Percentiles rank a stretch among this genome's conserved stretches.
Evolutionary conservation across 2,113 vertebrate species (phyloP).

Genomic region (Aix galericulata): DNA sequence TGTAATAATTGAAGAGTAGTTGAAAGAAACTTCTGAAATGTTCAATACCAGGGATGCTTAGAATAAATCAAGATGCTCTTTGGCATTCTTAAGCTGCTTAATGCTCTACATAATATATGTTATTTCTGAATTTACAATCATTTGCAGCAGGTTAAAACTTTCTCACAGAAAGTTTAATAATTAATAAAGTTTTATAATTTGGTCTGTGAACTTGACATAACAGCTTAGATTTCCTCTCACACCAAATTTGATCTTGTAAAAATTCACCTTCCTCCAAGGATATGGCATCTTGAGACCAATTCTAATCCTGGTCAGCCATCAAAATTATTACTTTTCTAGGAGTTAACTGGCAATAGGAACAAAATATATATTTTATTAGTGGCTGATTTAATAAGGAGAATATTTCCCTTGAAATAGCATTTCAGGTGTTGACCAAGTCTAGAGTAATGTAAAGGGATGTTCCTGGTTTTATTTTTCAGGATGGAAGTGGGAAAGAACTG

Average conservation of each 20-base stretch:
- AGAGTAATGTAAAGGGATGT: neutral
- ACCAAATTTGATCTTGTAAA: neutral
- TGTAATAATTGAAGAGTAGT: neutral
- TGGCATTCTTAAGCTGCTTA: neutral
- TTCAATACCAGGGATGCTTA: neutral
- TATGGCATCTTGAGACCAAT: neutral
- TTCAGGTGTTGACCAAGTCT: neutral
- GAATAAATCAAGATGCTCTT: neutral
- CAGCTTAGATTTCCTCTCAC: neutral
- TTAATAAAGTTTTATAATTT: neutral
- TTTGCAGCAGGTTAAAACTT: neutral
- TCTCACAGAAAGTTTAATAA: neutral
- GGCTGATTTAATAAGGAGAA: neutral
- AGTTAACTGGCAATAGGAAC: neutral
- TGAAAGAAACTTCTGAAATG: neutral
- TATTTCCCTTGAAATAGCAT: neutral
- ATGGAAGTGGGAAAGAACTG: rapidly evolving
- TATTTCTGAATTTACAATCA: neutral
- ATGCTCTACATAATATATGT: rapidly evolving
- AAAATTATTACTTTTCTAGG: neutral
- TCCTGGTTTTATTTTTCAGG: neutral
- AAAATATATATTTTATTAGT: neutral
- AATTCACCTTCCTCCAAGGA: neutral
- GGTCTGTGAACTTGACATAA: neutral
- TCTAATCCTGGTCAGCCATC: neutral